A percentile compares a stretch with the other conserved stretches of the same genome.
phyloP scores from a whole-genome alignment of 2,888 invertebrate genomes.

The Heliconius erato region DNA sequence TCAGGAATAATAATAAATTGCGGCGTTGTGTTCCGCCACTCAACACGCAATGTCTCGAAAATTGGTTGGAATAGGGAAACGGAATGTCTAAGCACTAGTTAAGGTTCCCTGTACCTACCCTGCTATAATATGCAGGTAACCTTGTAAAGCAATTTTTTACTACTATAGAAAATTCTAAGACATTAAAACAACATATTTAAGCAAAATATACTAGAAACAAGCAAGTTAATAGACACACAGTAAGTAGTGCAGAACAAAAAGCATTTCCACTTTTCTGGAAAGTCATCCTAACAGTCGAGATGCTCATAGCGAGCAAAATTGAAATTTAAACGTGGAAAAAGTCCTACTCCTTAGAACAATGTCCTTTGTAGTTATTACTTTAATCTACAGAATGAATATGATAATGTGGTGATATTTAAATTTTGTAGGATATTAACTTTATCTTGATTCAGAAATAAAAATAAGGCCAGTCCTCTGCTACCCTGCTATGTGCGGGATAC shows the following conservation, averaged over 20 bases:
- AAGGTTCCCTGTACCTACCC: background rate
- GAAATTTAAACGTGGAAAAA: conserved; percentile 47
- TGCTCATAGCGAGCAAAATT: conserved; percentile 41
- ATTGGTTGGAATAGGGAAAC: background rate
- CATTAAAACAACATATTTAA: background rate
- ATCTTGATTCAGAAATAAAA: background rate
- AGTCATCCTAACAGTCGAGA: conserved; percentile 14
- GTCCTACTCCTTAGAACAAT: conserved; percentile 31
- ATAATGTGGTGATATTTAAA: background rate
- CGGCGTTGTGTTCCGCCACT: too few species aligned
- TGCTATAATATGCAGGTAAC: background rate
- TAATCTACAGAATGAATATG: conserved; percentile 11
- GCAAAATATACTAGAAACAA: background rate
- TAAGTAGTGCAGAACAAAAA: background rate
- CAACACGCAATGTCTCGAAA: background rate
- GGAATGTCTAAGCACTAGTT: background rate
- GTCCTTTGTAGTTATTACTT: conserved; percentile 9
- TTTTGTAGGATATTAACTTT: background rate
- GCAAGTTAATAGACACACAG: background rate
- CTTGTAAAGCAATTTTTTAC: background rate
- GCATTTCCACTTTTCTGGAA: conserved; percentile 8
- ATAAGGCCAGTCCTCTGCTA: too few species aligned
- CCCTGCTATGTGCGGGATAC: too few species aligned
- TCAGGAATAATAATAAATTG: too few species aligned
- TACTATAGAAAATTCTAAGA: background rate